These are phyloP conservation scores for Stomatorhinus ivindoensis DNA, from an alignment of 2,113 vertebrate species.

Conservation along the genomic window DNA sequence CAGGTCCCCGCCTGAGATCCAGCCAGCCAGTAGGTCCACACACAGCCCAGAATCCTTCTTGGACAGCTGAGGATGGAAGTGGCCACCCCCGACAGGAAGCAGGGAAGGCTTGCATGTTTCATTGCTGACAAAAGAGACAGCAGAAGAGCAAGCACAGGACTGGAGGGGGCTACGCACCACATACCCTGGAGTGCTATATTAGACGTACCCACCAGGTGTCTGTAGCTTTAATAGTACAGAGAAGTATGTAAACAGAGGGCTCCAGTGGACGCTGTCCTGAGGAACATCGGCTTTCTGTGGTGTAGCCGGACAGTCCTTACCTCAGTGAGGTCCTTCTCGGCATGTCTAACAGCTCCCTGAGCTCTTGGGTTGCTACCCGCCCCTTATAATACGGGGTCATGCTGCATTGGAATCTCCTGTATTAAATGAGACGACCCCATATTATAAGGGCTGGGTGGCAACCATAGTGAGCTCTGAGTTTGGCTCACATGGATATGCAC, in stretches of 20 bases:
- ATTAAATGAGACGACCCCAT: too few species aligned
- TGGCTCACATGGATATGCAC: background rate
- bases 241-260: background rate
- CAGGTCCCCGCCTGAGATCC: background rate
- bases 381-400: too few species aligned
- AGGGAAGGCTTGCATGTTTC: background rate
- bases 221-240: background rate
- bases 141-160: slow-evolving; percentile 20
- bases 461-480: background rate
- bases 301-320: background rate
- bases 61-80: slow-evolving; percentile 40
- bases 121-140: background rate
- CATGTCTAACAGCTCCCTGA: background rate
- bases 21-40: background rate
- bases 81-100: background rate
- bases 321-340: background rate
- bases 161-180: slow-evolving; percentile 18
- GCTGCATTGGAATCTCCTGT: too few species aligned
- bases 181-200: slow-evolving; percentile 3
- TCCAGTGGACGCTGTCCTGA: background rate
- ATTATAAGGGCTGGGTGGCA: too few species aligned
- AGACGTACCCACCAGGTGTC: background rate
- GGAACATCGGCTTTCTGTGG: background rate
- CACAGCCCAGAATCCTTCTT: slow-evolving; percentile 25
- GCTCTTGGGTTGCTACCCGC: background rate